These are phyloP conservation scores for Poeciliopsis turrubarensis DNA, from an alignment of 2,113 vertebrate species.

Conservation along the genomic window DNA sequence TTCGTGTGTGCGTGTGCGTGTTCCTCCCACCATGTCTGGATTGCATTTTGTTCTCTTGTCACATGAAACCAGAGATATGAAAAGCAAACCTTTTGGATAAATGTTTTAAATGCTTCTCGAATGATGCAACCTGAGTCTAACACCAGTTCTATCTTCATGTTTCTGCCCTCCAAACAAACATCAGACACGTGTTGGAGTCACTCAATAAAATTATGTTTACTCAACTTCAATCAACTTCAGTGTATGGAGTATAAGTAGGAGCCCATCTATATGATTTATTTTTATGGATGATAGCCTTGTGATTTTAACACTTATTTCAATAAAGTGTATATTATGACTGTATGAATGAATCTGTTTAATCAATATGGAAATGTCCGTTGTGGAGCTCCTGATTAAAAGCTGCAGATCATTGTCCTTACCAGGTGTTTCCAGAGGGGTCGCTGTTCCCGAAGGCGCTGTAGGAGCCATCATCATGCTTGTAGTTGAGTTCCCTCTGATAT, in stretches of 20 bases:
- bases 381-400: too few species aligned
- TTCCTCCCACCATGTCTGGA: conserved; percentile 31
- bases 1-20: not conserved
- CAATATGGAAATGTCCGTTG: too few species aligned
- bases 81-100: conserved; percentile 31
- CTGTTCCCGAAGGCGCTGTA: conserved; percentile 87
- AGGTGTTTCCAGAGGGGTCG: conserved; percentile 86
- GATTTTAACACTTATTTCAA: not conserved
- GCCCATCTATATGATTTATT: not conserved
- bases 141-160: conserved; percentile 10
- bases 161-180: not conserved
- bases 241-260: not conserved
- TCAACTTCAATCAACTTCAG: not conserved
- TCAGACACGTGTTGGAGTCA: not conserved
- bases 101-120: conserved; percentile 40
- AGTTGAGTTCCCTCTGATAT: conserved; percentile 87
- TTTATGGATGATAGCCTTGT: not conserved
- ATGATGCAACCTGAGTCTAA: conserved; percentile 48
- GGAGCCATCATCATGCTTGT: conserved; percentile 86
- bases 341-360: not conserved
- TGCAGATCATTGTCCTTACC: conserved; percentile 74
- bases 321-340: not conserved
- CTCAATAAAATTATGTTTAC: not conserved
- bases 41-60: conserved; percentile 37
- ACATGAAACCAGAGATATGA: conserved; percentile 45